A percentile compares a stretch with the other conserved stretches of the same genome.
phyloP scores from a whole-genome alignment of 2,113 vertebrate species.

The Agelaius tricolor region DNA sequence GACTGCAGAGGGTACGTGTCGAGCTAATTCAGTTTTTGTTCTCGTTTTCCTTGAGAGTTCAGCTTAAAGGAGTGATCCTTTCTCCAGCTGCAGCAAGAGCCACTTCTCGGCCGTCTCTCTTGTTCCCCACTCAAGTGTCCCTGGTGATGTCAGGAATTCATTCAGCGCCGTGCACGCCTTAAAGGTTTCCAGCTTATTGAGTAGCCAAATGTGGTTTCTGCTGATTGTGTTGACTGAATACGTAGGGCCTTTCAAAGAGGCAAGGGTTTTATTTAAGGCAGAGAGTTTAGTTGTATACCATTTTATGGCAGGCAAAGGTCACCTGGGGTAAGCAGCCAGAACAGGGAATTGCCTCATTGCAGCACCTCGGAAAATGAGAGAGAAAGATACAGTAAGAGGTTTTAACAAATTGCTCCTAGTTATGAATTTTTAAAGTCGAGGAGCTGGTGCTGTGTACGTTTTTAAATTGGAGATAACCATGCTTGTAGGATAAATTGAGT shows the following conservation, averaged over 20 bases:
- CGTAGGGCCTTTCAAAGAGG: slow-evolving; percentile 25
- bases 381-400: background rate
- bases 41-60: slow-evolving; percentile 48
- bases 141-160: slow-evolving; percentile 55
- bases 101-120: slow-evolving; percentile 17
- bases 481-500: slow-evolving; percentile 43
- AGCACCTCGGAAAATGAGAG: slow-evolving; percentile 33
- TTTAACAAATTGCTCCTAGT: slow-evolving; percentile 36
- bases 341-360: background rate
- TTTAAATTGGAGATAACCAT: slow-evolving; percentile 51
- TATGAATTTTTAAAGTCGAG: slow-evolving; percentile 7
- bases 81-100: background rate
- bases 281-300: background rate
- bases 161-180: slow-evolving; percentile 6
- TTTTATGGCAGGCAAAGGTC: slow-evolving; percentile 46
- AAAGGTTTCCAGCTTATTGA: slow-evolving; percentile 62
- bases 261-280: slow-evolving; percentile 42
- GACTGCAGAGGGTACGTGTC: slow-evolving; percentile 25
- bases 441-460: background rate
- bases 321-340: slow-evolving; percentile 24
- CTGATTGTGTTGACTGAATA: slow-evolving; percentile 64
- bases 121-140: slow-evolving; percentile 28
- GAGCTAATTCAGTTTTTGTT: slow-evolving; percentile 61
- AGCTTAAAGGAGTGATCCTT: slow-evolving; percentile 46
- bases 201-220: slow-evolving; percentile 49